phyloP scores from a whole-genome alignment of 2,888 invertebrate genomes.

The Pandemis cinnamomeana region DNA sequence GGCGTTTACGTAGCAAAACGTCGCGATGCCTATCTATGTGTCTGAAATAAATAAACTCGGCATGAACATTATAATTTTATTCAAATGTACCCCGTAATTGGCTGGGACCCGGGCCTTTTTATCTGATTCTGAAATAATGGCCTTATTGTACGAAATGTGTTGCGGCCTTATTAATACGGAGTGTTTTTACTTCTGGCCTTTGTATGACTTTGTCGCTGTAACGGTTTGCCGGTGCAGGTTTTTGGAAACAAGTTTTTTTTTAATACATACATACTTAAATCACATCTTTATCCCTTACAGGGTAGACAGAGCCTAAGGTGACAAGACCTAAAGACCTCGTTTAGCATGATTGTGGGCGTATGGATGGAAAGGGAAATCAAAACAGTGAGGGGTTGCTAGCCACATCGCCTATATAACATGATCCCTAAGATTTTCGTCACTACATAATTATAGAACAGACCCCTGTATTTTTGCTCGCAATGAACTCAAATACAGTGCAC shows the following conservation, averaged over 20 bases:
- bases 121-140: conserved; percentile 52
- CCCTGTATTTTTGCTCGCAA: no score
- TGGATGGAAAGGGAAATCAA: no score
- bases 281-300: no score
- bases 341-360: no score
- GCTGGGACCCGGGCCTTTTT: conserved; percentile 53
- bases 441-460: no score
- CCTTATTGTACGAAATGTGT: conserved; percentile 44
- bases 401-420: no score
- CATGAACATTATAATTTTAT: conserved; percentile 65
- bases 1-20: conserved; percentile 33
- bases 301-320: no score
- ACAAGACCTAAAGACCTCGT: no score
- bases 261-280: no score
- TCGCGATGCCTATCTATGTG: conserved; percentile 51
- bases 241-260: neutral
- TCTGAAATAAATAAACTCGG: conserved; percentile 55
- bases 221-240: neutral
- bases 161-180: conserved; percentile 22
- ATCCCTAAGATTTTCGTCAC: no score
- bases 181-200: conserved; percentile 24
- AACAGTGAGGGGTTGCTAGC: no score
- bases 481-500: no score
- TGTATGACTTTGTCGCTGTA: conserved; percentile 11
- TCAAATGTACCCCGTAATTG: conserved; percentile 58